Percentiles rank a stretch among this genome's conserved stretches.
phyloP scores from a whole-genome alignment of 2,113 vertebrate genomes.

The Rattus rattus region DNA sequence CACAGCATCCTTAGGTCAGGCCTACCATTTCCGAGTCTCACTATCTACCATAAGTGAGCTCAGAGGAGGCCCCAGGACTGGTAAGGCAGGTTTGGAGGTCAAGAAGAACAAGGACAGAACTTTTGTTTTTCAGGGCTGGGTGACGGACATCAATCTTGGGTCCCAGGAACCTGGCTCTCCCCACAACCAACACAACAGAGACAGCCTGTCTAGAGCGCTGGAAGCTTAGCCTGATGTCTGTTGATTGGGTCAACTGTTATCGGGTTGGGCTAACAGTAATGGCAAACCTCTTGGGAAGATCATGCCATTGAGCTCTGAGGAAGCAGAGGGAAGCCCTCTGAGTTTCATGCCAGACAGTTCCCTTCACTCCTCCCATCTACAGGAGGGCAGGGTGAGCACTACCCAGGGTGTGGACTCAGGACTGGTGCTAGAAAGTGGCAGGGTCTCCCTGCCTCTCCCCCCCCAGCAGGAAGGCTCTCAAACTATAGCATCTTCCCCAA shows the following conservation, averaged over 20 bases:
- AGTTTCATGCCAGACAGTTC: neutral
- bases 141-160: conserved; percentile 26
- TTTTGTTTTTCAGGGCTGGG: neutral
- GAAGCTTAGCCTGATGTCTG: conserved; percentile 31
- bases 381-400: neutral
- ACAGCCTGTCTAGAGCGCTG: conserved; percentile 10
- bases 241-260: neutral
- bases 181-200: neutral
- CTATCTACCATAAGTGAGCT: neutral
- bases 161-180: conserved; percentile 20
- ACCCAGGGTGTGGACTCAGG: neutral
- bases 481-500: neutral
- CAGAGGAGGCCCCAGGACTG: conserved; percentile 24
- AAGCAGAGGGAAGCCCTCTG: neutral
- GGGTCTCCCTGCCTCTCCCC: neutral
- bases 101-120: conserved; percentile 44
- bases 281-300: neutral
- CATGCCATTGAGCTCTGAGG: neutral
- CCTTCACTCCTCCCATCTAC: neutral
- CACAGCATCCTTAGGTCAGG: neutral
- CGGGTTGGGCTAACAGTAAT: neutral
- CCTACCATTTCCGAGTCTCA: neutral
- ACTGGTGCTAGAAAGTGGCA: neutral
- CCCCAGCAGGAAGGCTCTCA: neutral
- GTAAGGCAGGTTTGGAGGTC: conserved; percentile 60